Evolutionary conservation across 2,888 invertebrate species (phyloP).

Genomic region (Pseudeuparius sepicola): DNA sequence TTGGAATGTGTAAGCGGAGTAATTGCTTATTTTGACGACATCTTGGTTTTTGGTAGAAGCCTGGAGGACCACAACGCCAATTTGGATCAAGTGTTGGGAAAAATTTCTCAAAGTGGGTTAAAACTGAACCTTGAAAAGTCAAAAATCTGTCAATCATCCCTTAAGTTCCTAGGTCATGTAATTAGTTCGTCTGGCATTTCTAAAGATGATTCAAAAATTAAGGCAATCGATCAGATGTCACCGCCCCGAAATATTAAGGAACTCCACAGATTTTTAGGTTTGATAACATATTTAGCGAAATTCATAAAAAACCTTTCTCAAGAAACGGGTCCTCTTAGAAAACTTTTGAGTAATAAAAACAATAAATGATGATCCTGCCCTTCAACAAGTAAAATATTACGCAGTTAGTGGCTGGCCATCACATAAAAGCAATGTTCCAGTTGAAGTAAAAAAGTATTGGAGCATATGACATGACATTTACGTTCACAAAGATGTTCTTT

Average conservation of each 20-base stretch:
- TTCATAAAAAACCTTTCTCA: conserved; percentile 26
- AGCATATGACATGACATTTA: too few species aligned
- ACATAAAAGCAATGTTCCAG: too few species aligned
- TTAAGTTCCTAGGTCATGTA: conserved; percentile 22
- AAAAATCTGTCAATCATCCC: neutral
- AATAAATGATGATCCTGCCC: too few species aligned
- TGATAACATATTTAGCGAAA: conserved; percentile 26
- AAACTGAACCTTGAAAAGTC: conserved; percentile 1
- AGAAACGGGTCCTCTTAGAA: conserved; percentile 20
- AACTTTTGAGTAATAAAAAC: conserved; percentile 2
- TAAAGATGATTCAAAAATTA: conserved; percentile 19
- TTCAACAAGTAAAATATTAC: too few species aligned
- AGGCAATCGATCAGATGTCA: conserved; percentile 22
- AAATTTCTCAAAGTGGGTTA: conserved; percentile 18
- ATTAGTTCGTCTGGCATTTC: conserved; percentile 18
- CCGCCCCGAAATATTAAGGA: conserved; percentile 23
- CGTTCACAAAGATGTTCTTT: too few species aligned
- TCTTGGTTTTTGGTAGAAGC: too few species aligned
- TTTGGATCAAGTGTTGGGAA: too few species aligned
- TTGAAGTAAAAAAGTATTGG: too few species aligned
- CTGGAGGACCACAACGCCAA: too few species aligned
- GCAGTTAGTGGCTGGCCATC: too few species aligned
- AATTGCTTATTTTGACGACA: conserved; percentile 16
- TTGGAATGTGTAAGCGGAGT: conserved; percentile 13
- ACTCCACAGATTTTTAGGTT: conserved; percentile 25